phyloP scores from a whole-genome alignment of 35 echinoderm and acorn worm species.

The Ophioderma brevispina region DNA sequence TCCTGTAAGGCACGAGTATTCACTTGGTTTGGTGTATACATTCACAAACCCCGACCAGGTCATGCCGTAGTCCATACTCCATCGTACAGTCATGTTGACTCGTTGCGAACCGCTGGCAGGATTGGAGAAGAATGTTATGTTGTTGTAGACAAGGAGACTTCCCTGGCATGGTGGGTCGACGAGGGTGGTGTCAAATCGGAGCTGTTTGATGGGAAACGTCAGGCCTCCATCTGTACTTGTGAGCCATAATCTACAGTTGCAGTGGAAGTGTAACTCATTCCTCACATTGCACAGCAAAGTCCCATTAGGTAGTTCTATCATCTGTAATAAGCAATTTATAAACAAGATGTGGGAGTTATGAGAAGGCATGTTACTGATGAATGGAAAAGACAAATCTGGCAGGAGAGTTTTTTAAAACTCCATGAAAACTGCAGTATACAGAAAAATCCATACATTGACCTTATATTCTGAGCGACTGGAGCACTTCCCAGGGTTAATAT shows the following conservation, averaged over 20 bases:
- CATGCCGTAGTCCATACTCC: constrained; percentile 68
- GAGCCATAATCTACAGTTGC: background rate
- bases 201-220: constrained; percentile 52
- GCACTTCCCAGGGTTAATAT: too few species aligned
- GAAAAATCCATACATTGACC: too few species aligned
- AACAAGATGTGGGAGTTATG: too few species aligned
- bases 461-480: too few species aligned
- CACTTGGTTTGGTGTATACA: constrained; percentile 52
- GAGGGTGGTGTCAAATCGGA: constrained; percentile 40
- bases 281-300: background rate
- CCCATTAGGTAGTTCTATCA: background rate
- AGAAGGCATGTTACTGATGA: too few species aligned
- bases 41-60: constrained; percentile 55
- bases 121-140: constrained; percentile 64
- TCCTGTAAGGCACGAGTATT: constrained; percentile 66
- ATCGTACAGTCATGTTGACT: constrained; percentile 77
- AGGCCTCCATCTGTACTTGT: background rate
- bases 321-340: background rate
- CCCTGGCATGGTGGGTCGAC: constrained; percentile 70
- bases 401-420: too few species aligned
- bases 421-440: too few species aligned
- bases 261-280: background rate
- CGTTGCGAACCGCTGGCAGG: constrained; percentile 34
- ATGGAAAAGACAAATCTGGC: too few species aligned
- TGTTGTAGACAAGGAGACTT: constrained; percentile 40